Evolutionary conservation across 2,113 vertebrate genomes (phyloP).

Genomic region (Triplophysa dalaica): DNA sequence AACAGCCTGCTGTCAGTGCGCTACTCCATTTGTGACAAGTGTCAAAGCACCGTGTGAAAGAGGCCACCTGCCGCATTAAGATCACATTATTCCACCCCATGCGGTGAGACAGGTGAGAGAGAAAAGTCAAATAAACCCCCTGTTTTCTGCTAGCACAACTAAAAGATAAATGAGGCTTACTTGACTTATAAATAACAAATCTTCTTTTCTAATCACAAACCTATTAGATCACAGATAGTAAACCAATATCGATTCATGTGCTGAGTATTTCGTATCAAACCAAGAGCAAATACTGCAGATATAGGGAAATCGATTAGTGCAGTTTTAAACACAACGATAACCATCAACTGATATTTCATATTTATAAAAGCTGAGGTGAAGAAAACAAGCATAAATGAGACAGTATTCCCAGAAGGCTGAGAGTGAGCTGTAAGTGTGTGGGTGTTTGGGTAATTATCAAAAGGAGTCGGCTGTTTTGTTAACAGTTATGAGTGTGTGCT

Average conservation of each 20-base stretch:
- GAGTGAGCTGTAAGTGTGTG: constrained; percentile 40
- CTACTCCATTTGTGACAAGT: constrained; percentile 32
- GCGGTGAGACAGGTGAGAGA: constrained; percentile 6
- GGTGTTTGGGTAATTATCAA: constrained; percentile 38
- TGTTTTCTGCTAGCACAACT: background rate
- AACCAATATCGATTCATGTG: background rate
- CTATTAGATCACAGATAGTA: background rate
- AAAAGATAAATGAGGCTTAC: constrained; percentile 26
- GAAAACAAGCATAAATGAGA: constrained; percentile 25
- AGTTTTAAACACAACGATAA: background rate
- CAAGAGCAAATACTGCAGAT: background rate
- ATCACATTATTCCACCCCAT: constrained; percentile 20
- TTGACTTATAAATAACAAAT: background rate
- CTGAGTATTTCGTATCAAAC: background rate
- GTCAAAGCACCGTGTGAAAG: constrained; percentile 18
- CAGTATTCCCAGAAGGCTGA: constrained; percentile 50
- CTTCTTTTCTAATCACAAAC: constrained; percentile 11
- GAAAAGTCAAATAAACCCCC: background rate
- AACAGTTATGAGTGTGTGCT: constrained; percentile 20
- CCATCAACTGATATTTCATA: constrained; percentile 1
- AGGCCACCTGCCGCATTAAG: constrained; percentile 23
- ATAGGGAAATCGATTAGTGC: background rate
- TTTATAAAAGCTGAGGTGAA: constrained; percentile 22
- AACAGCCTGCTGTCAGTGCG: constrained; percentile 30
- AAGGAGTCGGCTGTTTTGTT: constrained; percentile 38